These are phyloP conservation scores for Steromphala cineraria DNA, from an alignment of 2,888 invertebrate genomes.

Conservation along the genomic window DNA sequence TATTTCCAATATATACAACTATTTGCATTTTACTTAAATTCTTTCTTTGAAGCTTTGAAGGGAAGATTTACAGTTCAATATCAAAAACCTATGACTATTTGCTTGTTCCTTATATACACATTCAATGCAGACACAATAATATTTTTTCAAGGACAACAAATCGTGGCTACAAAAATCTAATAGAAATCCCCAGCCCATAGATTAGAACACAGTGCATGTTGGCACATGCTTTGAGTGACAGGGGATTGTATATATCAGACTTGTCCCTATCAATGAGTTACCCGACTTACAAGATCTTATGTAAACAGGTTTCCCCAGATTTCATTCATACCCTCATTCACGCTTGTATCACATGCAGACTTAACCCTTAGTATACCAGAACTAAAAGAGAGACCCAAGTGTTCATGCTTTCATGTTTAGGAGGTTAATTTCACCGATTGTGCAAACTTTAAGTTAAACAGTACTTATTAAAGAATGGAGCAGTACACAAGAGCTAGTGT, in stretches of 20 bases:
- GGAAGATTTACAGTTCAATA: not conserved
- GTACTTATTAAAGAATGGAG: no score
- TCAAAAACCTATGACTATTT: not conserved
- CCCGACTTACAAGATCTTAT: not conserved
- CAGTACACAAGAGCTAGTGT: no score
- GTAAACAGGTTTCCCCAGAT: not conserved
- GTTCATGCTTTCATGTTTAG: no score
- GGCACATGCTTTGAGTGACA: not conserved
- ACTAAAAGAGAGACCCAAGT: no score
- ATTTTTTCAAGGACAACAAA: slow-evolving; percentile 4
- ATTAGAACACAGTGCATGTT: not conserved
- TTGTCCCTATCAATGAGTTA: not conserved
- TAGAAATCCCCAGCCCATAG: not conserved
- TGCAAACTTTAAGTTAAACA: no score
- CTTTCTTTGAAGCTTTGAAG: not conserved
- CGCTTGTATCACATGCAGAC: not conserved
- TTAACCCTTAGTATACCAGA: no score
- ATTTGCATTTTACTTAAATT: not conserved
- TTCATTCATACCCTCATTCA: not conserved
- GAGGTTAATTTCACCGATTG: no score
- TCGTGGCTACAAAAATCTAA: not conserved
- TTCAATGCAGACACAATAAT: not conserved
- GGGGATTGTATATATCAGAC: not conserved
- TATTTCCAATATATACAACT: not conserved
- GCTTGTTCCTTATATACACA: not conserved